These are phyloP conservation scores for Chrysolina oricalcia DNA, from an alignment of 2,888 invertebrate genomes.

Conservation along the genomic window DNA sequence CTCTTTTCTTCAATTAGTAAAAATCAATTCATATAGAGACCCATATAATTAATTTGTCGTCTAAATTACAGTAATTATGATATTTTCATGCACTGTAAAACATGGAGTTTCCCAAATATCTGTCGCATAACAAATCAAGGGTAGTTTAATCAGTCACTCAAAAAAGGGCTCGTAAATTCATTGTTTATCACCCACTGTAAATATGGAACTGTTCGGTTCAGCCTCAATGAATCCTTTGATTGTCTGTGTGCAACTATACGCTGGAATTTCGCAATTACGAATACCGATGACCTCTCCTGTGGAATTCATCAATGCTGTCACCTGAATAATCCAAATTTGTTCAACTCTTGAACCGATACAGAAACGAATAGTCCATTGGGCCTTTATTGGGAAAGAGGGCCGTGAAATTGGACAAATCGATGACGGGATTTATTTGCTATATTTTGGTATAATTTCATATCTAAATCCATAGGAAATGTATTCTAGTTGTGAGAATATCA, in stretches of 20 bases:
- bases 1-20: too few species aligned
- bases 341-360: constrained; percentile 10
- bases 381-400: neutral
- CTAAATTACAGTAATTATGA: too few species aligned
- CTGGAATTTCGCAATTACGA: constrained; percentile 21
- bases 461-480: too few species aligned
- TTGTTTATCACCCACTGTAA: neutral
- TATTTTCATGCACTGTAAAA: too few species aligned
- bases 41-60: too few species aligned
- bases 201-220: neutral
- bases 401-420: neutral
- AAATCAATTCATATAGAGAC: too few species aligned
- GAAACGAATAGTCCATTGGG: neutral
- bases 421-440: neutral
- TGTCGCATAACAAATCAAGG: neutral
- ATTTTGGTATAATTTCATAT: too few species aligned
- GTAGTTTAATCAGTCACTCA: neutral
- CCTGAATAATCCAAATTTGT: constrained; percentile 21
- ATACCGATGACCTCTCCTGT: neutral
- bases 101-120: neutral
- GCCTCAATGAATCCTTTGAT: constrained; percentile 12
- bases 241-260: constrained; percentile 11
- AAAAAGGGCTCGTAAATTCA: neutral
- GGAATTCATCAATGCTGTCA: constrained; percentile 22
- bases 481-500: too few species aligned